Percentiles rank a stretch among this genome's conserved stretches.
These are phyloP conservation scores for Acanthornis magna DNA, from an alignment of 2,797 vertebrate genomes.

Conservation along the genomic window DNA sequence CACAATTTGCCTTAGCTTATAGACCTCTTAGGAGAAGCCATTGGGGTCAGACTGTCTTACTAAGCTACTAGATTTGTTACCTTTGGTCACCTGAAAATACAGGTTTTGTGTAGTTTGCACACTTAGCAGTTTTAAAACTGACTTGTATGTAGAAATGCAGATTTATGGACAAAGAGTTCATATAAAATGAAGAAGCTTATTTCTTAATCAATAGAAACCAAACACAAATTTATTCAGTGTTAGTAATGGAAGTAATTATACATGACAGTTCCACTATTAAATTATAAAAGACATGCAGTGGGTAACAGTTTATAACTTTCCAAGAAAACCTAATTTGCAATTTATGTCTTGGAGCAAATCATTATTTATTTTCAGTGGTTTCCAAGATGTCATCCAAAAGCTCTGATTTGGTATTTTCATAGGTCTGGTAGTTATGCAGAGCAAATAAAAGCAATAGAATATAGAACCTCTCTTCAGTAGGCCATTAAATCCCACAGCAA, in stretches of 20 bases:
- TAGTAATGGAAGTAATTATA: constrained; percentile 49
- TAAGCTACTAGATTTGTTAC: background rate
- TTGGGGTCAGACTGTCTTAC: background rate
- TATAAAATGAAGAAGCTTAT: constrained; percentile 43
- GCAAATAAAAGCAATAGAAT: background rate
- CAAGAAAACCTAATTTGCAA: constrained; percentile 16
- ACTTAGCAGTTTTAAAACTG: background rate
- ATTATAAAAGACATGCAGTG: background rate
- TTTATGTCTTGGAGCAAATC: constrained; percentile 30
- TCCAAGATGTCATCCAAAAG: background rate
- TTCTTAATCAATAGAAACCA: constrained; percentile 57
- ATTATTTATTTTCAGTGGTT: background rate
- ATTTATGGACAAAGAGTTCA: constrained; percentile 6
- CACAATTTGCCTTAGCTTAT: background rate
- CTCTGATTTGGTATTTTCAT: background rate
- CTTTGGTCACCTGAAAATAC: background rate
- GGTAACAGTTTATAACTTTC: constrained; percentile 25
- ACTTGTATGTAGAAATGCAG: background rate
- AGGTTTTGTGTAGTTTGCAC: background rate
- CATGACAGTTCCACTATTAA: constrained; percentile 33
- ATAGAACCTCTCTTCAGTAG: background rate
- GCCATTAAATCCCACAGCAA: background rate
- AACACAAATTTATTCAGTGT: constrained; percentile 52
- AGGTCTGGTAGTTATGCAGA: background rate
- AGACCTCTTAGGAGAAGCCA: background rate